A percentile compares a stretch with the other conserved stretches of the same genome.
Conservation (phyloP, 2,888 invertebrate species). For the Eremobia ochroleuca region DNA sequence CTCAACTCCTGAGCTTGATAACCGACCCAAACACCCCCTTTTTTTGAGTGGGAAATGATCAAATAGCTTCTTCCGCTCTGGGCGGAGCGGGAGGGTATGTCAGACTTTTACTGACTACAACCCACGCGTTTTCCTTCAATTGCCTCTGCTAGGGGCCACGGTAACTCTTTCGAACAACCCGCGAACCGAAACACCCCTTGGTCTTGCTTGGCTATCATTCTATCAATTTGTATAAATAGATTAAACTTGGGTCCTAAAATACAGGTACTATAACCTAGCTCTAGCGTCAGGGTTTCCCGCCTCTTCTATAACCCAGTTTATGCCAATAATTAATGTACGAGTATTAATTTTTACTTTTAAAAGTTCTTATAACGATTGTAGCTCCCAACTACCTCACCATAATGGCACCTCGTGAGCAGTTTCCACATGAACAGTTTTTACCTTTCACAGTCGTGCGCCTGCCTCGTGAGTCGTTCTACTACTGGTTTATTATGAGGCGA, state of each 20-base stretch:
- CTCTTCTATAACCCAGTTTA: background rate
- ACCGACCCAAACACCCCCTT: background rate
- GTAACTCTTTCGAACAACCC: no score
- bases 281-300: background rate
- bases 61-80: no score
- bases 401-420: slow-evolving; percentile 40
- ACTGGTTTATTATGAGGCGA: slow-evolving; percentile 62
- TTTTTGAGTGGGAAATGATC: no score
- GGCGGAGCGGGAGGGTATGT: no score
- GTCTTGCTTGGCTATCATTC: background rate
- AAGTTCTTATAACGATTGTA: background rate
- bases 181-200: background rate
- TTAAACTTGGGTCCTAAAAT: background rate
- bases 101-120: no score
- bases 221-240: no score
- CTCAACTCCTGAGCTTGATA: background rate
- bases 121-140: no score
- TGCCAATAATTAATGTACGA: no score
- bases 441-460: slow-evolving; percentile 49
- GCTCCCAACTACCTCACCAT: background rate
- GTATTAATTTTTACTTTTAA: background rate
- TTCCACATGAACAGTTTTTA: slow-evolving; percentile 32
- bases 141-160: no score
- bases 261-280: background rate
- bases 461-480: slow-evolving; percentile 61